A percentile compares a stretch with the other conserved stretches of the same genome.
Conservation (phyloP, 2,888 invertebrate species). For the Leptogaster cylindrica region DNA sequence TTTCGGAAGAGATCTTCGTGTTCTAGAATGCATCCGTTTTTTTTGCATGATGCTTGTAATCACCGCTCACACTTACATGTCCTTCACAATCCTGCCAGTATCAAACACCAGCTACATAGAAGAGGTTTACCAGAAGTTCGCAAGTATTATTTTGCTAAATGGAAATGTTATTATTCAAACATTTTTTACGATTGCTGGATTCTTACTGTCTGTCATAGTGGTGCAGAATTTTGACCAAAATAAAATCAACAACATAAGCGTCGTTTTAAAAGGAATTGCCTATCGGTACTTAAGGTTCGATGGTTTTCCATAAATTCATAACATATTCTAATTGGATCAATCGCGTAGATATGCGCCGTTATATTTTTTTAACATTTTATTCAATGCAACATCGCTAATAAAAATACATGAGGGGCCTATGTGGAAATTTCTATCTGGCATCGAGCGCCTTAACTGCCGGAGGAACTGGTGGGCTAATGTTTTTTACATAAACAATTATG, state of each 20-base stretch:
- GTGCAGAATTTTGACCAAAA: no score
- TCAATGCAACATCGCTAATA: constrained; percentile 60
- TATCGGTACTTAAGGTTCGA: constrained; percentile 36
- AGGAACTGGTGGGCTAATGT: constrained; percentile 64
- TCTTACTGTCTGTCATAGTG: constrained; percentile 16
- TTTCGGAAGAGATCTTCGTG: constrained; percentile 34
- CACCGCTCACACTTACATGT: constrained; percentile 41
- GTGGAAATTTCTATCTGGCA: constrained; percentile 59
- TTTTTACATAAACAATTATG: constrained; percentile 63
- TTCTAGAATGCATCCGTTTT: constrained; percentile 40
- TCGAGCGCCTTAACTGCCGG: constrained; percentile 60
- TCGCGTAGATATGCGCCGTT: constrained; percentile 60
- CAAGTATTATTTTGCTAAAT: constrained; percentile 41
- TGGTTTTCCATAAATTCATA: no score
- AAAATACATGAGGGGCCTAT: constrained; percentile 60
- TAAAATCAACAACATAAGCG: background rate
- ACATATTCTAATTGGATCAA: no score
- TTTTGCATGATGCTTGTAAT: constrained; percentile 40
- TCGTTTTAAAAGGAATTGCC: background rate
- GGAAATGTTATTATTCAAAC: constrained; percentile 42
- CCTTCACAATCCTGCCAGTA: constrained; percentile 23
- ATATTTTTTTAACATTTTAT: constrained; percentile 60
- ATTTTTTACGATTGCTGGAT: constrained; percentile 44
- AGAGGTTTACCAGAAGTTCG: constrained; percentile 15
- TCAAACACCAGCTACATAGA: constrained; percentile 43